A percentile compares a stretch with the other conserved stretches of the same genome.
Conservation (phyloP, 2,888 invertebrate species). For the Cephonodes hylas region DNA sequence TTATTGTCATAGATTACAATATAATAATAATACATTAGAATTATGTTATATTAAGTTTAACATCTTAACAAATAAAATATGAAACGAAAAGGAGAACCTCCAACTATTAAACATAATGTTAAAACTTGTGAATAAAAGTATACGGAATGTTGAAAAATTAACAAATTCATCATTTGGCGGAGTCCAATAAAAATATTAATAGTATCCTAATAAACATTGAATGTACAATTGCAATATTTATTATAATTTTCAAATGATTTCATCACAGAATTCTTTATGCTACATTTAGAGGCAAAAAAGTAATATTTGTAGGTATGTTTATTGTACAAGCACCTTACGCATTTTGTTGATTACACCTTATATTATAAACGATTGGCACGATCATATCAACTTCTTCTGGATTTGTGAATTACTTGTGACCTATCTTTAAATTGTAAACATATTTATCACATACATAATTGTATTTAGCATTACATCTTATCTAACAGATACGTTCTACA, state of each 20-base stretch:
- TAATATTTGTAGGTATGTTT: neutral
- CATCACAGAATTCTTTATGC: neutral
- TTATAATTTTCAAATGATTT: neutral
- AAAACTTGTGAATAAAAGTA: neutral
- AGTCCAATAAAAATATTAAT: neutral
- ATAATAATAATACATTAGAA: conserved; percentile 4
- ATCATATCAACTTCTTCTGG: neutral
- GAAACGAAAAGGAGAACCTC: neutral
- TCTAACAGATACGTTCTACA: neutral
- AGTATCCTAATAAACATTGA: neutral
- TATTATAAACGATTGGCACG: neutral
- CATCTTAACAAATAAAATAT: conserved; percentile 17
- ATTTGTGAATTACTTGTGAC: neutral
- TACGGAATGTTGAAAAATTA: neutral
- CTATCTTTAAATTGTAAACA: neutral
- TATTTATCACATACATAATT: neutral
- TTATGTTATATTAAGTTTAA: neutral
- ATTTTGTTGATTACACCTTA: neutral
- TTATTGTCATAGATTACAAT: conserved; percentile 4
- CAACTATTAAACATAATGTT: neutral
- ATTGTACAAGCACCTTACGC: neutral
- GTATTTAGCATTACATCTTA: neutral
- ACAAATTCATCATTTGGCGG: neutral
- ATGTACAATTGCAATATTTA: neutral
- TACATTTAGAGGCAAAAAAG: neutral